phyloP scores from a whole-genome alignment of 2,113 vertebrate genomes.

The Macheiramphus alcinus region DNA sequence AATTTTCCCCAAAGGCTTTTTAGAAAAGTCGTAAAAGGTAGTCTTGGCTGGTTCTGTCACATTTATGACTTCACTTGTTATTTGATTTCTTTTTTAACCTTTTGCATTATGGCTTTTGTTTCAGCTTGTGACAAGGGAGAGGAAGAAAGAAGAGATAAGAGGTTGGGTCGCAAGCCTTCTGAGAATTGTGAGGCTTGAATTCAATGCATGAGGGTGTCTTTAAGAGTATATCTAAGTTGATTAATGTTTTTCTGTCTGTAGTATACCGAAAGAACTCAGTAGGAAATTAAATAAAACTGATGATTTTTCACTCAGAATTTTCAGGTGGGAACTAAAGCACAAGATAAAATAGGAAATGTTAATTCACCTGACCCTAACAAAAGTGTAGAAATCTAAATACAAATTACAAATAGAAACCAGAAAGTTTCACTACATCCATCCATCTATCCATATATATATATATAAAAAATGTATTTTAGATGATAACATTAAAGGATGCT shows the following conservation, averaged over 20 bases:
- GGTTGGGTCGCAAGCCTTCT: not conserved
- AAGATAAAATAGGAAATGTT: not conserved
- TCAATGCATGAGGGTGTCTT: not conserved
- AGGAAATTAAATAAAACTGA: not conserved
- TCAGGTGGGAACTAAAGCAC: not conserved
- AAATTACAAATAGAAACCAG: not conserved
- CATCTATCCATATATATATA: not conserved
- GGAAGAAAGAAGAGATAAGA: not conserved
- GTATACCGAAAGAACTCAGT: not conserved
- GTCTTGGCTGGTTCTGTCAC: not conserved
- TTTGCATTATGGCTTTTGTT: not conserved
- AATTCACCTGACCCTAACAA: not conserved
- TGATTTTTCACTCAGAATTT: not conserved
- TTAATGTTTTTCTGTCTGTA: not conserved
- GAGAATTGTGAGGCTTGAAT: not conserved
- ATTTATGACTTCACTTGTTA: not conserved
- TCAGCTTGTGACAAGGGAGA: not conserved
- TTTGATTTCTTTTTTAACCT: conserved; percentile 10
- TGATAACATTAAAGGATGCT: no score
- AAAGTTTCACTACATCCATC: not conserved
- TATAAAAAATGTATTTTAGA: not conserved
- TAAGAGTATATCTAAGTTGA: not conserved
- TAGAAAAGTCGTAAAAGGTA: not conserved
- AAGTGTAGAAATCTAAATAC: not conserved
- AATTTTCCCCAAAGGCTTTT: not conserved